Conservation (phyloP, 2,888 invertebrate species). For the Phania funesta region DNA sequence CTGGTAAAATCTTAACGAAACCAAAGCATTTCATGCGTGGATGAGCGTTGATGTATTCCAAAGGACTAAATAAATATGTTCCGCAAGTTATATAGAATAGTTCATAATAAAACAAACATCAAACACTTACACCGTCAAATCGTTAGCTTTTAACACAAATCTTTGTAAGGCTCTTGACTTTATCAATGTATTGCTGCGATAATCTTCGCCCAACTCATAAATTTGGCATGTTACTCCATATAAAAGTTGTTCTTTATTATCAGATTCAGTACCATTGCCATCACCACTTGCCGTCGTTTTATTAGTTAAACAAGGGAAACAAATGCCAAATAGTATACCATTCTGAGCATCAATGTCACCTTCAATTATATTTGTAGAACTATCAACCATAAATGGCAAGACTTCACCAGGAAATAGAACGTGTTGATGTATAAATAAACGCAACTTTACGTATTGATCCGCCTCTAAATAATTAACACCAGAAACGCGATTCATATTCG, state of each 20-base stretch:
- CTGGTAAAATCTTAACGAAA: conserved; percentile 86
- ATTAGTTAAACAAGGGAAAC: conserved; percentile 74
- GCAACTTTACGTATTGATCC: conserved; percentile 81
- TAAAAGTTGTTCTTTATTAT: conserved; percentile 63
- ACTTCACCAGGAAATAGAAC: conserved; percentile 90
- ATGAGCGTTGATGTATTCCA: conserved; percentile 75
- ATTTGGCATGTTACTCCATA: conserved; percentile 80
- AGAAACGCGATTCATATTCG: conserved; percentile 82
- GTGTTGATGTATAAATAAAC: conserved; percentile 83
- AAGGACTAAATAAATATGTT: conserved; percentile 70
- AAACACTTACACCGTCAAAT: conserved; percentile 74
- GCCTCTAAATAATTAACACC: conserved; percentile 85
- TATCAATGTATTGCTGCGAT: conserved; percentile 81
- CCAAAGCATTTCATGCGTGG: conserved; percentile 81
- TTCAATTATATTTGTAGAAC: conserved; percentile 79
- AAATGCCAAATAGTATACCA: conserved; percentile 79
- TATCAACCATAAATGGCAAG: conserved; percentile 84
- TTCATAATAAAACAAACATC: not conserved
- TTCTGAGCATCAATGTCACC: conserved; percentile 73
- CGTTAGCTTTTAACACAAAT: conserved; percentile 81
- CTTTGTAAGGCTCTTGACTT: conserved; percentile 90
- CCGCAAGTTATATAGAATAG: not conserved
- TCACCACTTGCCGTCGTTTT: conserved; percentile 62
- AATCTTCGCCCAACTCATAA: conserved; percentile 78
- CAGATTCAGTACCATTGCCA: not conserved